Evolutionary conservation across 1,140 invertebrate genomes (phyloP), one percentile per base, ranked within the genome.

Genomic region (Meteorus sp.): DNA sequence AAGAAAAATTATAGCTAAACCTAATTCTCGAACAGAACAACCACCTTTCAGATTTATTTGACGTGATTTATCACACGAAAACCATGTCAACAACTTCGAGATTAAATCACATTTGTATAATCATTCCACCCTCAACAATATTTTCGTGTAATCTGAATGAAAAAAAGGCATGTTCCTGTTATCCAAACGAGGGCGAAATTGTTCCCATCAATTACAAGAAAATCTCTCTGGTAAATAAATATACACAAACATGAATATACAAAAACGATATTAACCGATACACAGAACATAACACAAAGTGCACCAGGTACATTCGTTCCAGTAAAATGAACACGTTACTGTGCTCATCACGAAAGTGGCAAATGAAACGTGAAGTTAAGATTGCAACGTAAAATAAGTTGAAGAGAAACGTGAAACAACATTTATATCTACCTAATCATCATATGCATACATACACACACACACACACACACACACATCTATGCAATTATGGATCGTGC

Each of bases 231-330:
- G n/a, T n/a, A n/a, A n/a, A 39, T 17, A 39, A 11, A 15, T 39
- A 39, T 39, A 39, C 2, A 39, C 17, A 11, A 11, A 35, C 13
- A n/a, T n/a, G n/a, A n/a, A n/a, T n/a, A n/a, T n/a, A n/a, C n/a
- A n/a, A n/a, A n/a, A n/a, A n/a, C n/a, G n/a, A n/a, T n/a, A n/a
- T n/a, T n/a, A 39, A 13, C 35, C 3, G 35, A 8, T 3, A 39
- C 3, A 39, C 13, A n/a, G 35, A 11, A 7, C 11, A 39, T 4
- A 13, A 4, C 8, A n/a, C 11, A 39, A 13, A 39, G 35, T 5
- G 35, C 35, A 48, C 44, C 58, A 60, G 58, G 58, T 60, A 51
- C 58, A 60, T 60, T 60, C 43, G 52, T 52, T 59, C 37, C 29
- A 35, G 44, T 15, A 23, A 41, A 53, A 47, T 47, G 52, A 55